Base-by-base conservation (phyloP, 2,113 vertebrate species). In the Xenopus tropicalis region DNA sequence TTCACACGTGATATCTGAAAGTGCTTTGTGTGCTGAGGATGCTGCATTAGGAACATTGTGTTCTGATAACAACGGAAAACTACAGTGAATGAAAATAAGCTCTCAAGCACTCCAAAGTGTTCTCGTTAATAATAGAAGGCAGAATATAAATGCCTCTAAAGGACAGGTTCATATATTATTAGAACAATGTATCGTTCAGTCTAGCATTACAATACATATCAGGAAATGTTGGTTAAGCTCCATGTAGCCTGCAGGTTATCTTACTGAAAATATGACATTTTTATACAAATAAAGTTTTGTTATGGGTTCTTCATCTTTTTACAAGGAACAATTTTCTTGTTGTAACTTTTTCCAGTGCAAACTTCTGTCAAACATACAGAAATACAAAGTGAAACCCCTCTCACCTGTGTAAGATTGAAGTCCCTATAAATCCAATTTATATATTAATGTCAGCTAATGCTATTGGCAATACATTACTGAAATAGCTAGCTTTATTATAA, bases 11-110 rank as follows among this genome's bases (percentile, higher is more conserved):
- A 43, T 61, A 44, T 63, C 20, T 69, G 66, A 20, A 24, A 69
- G 58, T 56, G 46, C 56, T 23, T 21, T 68, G 57, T 74, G 64
- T 58, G 56, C 43, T 37, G 62, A 8, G 29, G 72, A 51, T 51
- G 57, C 17, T 51, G 58, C 51, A 59, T 46, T 68, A 75, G 46
- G 58, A 52, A 75, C 73, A 54, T 42, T n/a, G 66, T 75, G 73
- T 75, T 63, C 73, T 69, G 73, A 75, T 69, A 63, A 75, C 58
- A 75, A 69, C 63, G 29, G 17, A 69, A 63, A 69, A 11, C 22
- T 68, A 52, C 56, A 51, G 58, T n/a, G 46, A 43, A 59, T 51
- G 69, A 56, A 69, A 69, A 75, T 69, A 75, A 44, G 52, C 57
- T 69, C 66, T 37, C 56, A 69, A 59, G 58, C 58, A 69, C 73